A percentile compares a stretch with the other conserved stretches of the same genome.
phyloP scores from a whole-genome alignment of 2,797 vertebrate genomes.

The Dipus sagitta region DNA sequence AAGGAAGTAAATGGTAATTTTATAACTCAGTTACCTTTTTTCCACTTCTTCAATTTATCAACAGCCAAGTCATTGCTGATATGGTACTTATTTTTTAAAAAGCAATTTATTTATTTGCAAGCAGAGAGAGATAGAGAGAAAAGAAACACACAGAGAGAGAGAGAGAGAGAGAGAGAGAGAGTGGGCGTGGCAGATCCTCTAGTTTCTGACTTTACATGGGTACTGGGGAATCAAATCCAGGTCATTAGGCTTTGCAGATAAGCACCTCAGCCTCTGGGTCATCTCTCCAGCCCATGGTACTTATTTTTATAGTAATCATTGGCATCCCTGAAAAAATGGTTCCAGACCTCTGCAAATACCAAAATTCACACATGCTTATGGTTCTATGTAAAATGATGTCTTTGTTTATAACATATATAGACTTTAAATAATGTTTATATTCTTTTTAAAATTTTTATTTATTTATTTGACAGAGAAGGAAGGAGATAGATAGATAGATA shows the following conservation, averaged over 20 bases:
- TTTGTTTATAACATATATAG: background rate
- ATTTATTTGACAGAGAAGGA: too few species aligned
- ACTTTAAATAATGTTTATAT: background rate
- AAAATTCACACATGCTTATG: background rate
- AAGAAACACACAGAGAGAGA: too few species aligned
- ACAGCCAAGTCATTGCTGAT: background rate
- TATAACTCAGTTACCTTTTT: background rate
- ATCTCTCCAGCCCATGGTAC: background rate
- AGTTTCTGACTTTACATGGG: too few species aligned
- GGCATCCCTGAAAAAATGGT: background rate
- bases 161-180: too few species aligned
- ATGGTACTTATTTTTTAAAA: background rate
- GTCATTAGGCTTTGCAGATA: too few species aligned
- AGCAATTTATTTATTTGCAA: too few species aligned
- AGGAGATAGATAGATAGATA: too few species aligned
- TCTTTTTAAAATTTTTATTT: background rate
- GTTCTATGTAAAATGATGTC: background rate
- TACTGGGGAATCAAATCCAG: too few species aligned
- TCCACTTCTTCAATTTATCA: background rate
- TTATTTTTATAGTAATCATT: conserved; percentile 38
- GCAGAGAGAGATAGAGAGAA: too few species aligned
- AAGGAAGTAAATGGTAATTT: background rate
- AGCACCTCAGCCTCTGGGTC: too few species aligned
- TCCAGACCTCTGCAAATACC: background rate
- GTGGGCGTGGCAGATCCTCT: too few species aligned